Base-by-base conservation (phyloP, 2,797 vertebrate genomes). In the Muscicapa comitata region DNA sequence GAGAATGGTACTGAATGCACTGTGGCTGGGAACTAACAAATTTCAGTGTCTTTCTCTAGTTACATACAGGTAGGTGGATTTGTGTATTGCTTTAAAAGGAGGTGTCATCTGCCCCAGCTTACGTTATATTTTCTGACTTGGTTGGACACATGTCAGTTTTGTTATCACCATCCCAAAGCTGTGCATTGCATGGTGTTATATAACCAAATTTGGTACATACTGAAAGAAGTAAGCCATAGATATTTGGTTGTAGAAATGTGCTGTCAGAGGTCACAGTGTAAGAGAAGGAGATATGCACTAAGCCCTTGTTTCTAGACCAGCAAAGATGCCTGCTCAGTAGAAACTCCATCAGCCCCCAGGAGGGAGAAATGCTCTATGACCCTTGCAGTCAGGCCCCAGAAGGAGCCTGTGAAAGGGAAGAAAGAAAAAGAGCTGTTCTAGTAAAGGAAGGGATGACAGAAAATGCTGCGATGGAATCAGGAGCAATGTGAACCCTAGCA, bases 111-210 rank as follows among this genome's bases (percentile, higher is more conserved):
- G 67, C 45, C 57, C 63, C 3, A 9, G 33, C 71, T 89, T 71
- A 53, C 33, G 59, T 89, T 91, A 17, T 58, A 81, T 93, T 88
- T 86, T 88, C 86, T 93, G 86, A 82, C 43, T 92, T 53, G 19
- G 40, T 8, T 84, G 59, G 71, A 48, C 59, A 81, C 31, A 40
- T 13, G 20, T 79, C 86, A 86, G 28, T 68, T 93, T 74, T 84
- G 43, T 73, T 76, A 92, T 33, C 90, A 70, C 55, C 1, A 2
- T 42, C 77, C 67, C 59, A 68, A 75, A 79, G 70, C 59, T 66
- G 63, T n/a, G 40, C n/a, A 33, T n/a, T 86, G 51, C 26, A 33
- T 45, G 67, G 62, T 73, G 63, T 84, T 90, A 59, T 13, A 53
- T n/a, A 92, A 79, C 13, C 78, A 75, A 70, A 73, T 79, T 47